These are phyloP conservation scores for Crax fasciolata DNA, from an alignment of 2,797 vertebrate species.

Conservation along the genomic window DNA sequence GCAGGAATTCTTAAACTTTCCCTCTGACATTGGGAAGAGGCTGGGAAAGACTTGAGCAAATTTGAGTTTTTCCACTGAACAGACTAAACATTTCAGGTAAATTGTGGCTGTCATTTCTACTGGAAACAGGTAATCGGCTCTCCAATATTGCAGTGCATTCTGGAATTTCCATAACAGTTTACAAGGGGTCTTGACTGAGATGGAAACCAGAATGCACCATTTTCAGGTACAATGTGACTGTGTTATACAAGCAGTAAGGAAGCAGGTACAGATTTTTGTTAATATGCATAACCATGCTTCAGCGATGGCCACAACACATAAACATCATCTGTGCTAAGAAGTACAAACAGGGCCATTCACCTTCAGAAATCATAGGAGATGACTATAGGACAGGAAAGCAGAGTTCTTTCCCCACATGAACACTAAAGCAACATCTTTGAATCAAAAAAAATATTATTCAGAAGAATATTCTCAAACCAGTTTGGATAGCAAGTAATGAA, in stretches of 20 bases:
- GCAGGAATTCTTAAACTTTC: not conserved
- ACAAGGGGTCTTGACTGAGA: not conserved
- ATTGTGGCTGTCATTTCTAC: not conserved
- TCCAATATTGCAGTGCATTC: not conserved
- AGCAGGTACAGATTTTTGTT: not conserved
- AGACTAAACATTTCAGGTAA: not conserved
- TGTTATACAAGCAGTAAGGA: not conserved
- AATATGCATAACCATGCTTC: not conserved
- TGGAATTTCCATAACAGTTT: conserved; percentile 11
- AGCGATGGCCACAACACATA: rapidly evolving
- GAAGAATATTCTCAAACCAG: not conserved
- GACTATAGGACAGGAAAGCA: not conserved
- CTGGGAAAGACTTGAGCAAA: not conserved
- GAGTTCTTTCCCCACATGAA: rapidly evolving
- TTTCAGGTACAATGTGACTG: not conserved
- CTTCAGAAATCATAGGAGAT: not conserved
- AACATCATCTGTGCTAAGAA: not conserved
- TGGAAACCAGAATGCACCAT: conserved; percentile 22
- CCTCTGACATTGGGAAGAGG: not conserved
- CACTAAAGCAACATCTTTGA: not conserved
- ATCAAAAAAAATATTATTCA: not conserved
- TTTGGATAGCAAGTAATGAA: not conserved
- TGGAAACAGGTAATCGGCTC: conserved; percentile 12
- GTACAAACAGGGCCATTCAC: not conserved
- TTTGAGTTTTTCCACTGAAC: not conserved